Evolutionary conservation across 2,113 vertebrate species (phyloP).

Genomic region (Ammospiza nelsoni): DNA sequence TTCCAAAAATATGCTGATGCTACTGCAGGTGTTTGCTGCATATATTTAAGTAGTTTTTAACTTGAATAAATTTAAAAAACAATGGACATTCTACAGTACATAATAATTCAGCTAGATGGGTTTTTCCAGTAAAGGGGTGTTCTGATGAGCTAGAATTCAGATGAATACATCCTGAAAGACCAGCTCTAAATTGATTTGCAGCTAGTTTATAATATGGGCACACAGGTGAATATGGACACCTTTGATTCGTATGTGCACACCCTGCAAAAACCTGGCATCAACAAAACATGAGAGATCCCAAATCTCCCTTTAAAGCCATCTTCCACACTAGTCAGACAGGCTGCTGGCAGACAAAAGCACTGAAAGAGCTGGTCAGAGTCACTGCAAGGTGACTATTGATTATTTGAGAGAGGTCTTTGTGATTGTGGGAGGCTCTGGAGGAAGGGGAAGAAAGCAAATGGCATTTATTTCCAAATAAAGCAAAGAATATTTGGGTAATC

Average conservation of each 20-base stretch:
- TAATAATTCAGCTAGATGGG: conserved; percentile 37
- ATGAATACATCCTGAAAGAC: not conserved
- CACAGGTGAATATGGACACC: not conserved
- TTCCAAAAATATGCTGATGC: not conserved
- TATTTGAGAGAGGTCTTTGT: not conserved
- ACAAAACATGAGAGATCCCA: not conserved
- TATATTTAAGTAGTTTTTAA: conserved; percentile 20
- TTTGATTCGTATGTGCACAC: not conserved
- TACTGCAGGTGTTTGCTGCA: not conserved
- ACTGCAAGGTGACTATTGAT: not conserved
- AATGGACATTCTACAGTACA: conserved; percentile 30
- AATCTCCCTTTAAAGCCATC: not conserved
- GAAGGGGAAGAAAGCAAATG: not conserved
- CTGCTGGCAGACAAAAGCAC: not conserved
- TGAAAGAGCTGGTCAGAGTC: not conserved
- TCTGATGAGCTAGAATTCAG: conserved; percentile 26
- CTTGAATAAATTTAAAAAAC: conserved; percentile 32
- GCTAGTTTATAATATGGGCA: not conserved
- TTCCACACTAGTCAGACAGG: not conserved
- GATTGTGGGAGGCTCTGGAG: not conserved
- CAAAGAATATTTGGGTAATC: not conserved
- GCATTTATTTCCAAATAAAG: not conserved
- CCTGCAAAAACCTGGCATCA: not conserved
- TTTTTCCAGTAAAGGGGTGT: conserved; percentile 12
- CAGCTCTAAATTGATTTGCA: not conserved